phyloP scores from a whole-genome alignment of 2,797 vertebrate genomes.

The Sebastes minor region DNA sequence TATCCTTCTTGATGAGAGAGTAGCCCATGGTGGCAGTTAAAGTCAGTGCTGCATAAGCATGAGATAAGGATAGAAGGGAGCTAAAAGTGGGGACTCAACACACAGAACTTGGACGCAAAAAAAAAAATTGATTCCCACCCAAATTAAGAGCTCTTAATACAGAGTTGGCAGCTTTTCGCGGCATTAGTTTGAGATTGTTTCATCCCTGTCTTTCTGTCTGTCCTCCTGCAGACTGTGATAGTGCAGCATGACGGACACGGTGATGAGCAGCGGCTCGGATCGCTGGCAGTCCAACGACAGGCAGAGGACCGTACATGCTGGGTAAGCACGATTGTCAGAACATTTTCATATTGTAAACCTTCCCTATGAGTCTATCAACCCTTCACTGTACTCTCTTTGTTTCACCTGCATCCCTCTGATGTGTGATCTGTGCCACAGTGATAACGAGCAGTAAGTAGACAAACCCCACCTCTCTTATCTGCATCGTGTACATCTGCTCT shows the following conservation, averaged over 20 bases:
- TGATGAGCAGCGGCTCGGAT: conserved; percentile 77
- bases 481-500: conserved; percentile 1
- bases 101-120: not conserved
- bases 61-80: not conserved
- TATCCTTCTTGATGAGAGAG: conserved; percentile 32
- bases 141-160: not conserved
- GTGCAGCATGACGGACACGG: conserved; percentile 81
- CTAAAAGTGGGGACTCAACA: conserved; percentile 3
- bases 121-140: not conserved
- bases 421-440: conserved; percentile 67
- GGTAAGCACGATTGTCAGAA: conserved; percentile 58
- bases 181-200: not conserved
- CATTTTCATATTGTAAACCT: not conserved
- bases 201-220: not conserved
- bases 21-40: conserved; percentile 2
- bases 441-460: conserved; percentile 81
- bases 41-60: conserved; percentile 34
- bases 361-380: not conserved
- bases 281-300: conserved; percentile 78
- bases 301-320: conserved; percentile 72
- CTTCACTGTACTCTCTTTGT: conserved; percentile 29
- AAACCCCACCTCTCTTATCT: conserved; percentile 16
- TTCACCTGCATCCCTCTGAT: conserved; percentile 35
- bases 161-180: not conserved
- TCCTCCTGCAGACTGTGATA: conserved; percentile 43